Conservation (phyloP, 2,113 vertebrate species). For the Phylloscopus trochilus region DNA sequence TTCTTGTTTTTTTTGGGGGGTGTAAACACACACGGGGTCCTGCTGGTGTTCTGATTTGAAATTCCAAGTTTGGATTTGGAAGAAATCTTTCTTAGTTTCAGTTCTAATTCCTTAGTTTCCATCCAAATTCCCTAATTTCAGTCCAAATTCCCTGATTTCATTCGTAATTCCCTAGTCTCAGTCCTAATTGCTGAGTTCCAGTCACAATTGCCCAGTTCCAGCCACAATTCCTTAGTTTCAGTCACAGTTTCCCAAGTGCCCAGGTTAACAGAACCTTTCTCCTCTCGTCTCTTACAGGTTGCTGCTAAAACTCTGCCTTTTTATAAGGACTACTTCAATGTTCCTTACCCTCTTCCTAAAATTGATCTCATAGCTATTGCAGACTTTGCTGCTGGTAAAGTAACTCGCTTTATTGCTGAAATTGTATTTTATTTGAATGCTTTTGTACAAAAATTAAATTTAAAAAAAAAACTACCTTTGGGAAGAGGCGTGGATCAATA, state of each 20-base stretch:
- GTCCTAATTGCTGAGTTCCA: neutral
- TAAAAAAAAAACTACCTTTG: neutral
- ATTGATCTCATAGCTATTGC: conserved; percentile 99
- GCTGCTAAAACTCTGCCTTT: conserved; percentile 98
- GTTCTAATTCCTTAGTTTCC: neutral
- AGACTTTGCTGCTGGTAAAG: conserved; percentile 98
- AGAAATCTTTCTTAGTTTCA: neutral
- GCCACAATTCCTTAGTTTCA: fast-evolving
- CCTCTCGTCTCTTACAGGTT: conserved; percentile 80
- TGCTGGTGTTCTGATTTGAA: too few relatives aligned
- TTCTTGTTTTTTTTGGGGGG: too few relatives aligned
- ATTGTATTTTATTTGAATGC: conserved; percentile 60
- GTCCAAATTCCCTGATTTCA: neutral
- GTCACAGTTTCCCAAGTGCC: neutral
- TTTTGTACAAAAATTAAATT: neutral
- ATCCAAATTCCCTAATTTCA: neutral
- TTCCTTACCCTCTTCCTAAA: conserved; percentile 98
- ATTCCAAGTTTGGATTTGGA: too few relatives aligned
- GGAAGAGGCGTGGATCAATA: conserved; percentile 44
- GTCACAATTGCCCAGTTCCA: neutral
- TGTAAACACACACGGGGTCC: too few relatives aligned
- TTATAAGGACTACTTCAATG: conserved; percentile 99
- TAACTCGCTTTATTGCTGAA: conserved; percentile 74
- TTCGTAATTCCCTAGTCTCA: neutral
- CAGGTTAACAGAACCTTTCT: conserved; percentile 6